Evolutionary conservation across 1,140 invertebrate genomes (phyloP).

Genomic region (Nephila pilipes): DNA sequence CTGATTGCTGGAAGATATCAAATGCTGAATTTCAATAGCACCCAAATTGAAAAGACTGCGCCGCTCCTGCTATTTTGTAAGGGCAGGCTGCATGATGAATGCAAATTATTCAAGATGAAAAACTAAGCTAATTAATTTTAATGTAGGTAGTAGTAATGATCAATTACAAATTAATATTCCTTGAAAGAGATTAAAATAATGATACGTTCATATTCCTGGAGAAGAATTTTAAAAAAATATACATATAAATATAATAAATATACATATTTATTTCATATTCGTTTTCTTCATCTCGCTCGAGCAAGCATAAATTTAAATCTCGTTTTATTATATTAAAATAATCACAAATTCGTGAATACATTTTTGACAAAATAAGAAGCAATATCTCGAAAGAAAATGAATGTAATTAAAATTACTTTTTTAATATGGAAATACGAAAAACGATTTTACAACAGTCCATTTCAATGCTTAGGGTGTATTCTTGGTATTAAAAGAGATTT

Average conservation of each 20-base stretch:
- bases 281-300: background rate
- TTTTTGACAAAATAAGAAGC: no score
- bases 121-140: slow-evolving; percentile 32
- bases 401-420: background rate
- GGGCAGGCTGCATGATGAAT: slow-evolving; percentile 28
- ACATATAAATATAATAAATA: no score
- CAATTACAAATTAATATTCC: slow-evolving; percentile 39
- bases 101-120: slow-evolving; percentile 31
- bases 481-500: background rate
- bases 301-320: background rate
- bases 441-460: background rate
- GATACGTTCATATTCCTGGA: slow-evolving; percentile 2
- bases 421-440: background rate
- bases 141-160: slow-evolving; percentile 26
- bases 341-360: background rate
- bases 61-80: background rate
- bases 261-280: background rate
- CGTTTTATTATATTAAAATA: background rate
- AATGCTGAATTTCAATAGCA: slow-evolving; percentile 26
- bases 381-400: no score
- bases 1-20: slow-evolving; percentile 18
- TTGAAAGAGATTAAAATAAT: slow-evolving; percentile 25
- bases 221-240: background rate
- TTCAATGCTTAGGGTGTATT: no score
- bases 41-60: slow-evolving; percentile 1